phyloP scores from a whole-genome alignment of 2,888 invertebrate species.

The Limnephilus rhombicus region DNA sequence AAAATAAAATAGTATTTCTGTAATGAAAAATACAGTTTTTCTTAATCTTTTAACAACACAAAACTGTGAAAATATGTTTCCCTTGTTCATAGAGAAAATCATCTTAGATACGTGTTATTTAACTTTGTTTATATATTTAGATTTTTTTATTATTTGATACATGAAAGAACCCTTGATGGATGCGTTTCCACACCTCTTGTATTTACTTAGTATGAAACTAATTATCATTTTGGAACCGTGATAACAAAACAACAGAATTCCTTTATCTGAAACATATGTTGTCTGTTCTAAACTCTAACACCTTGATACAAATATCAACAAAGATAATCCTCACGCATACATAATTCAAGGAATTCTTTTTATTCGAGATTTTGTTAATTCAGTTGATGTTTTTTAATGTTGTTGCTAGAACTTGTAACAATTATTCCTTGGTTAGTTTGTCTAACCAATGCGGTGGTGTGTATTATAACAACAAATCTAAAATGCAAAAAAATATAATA shows the following conservation, averaged over 20 bases:
- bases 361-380: neutral
- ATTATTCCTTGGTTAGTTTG: neutral
- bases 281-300: neutral
- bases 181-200: neutral
- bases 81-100: no score
- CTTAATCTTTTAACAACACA: no score
- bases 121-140: no score
- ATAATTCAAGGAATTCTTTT: neutral
- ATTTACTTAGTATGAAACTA: neutral
- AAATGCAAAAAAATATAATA: no score
- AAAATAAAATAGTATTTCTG: no score
- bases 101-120: no score
- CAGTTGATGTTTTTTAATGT: neutral
- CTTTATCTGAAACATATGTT: neutral
- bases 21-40: no score
- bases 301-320: slow-evolving; percentile 1
- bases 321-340: neutral
- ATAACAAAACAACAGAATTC: neutral
- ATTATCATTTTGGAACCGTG: neutral
- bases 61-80: no score
- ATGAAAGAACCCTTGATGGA: neutral
- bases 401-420: neutral
- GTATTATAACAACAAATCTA: no score
- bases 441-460: neutral
- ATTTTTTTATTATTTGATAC: neutral